These are phyloP conservation scores for Prionace glauca DNA, from an alignment of 2,797 vertebrate genomes.

Conservation along the genomic window DNA sequence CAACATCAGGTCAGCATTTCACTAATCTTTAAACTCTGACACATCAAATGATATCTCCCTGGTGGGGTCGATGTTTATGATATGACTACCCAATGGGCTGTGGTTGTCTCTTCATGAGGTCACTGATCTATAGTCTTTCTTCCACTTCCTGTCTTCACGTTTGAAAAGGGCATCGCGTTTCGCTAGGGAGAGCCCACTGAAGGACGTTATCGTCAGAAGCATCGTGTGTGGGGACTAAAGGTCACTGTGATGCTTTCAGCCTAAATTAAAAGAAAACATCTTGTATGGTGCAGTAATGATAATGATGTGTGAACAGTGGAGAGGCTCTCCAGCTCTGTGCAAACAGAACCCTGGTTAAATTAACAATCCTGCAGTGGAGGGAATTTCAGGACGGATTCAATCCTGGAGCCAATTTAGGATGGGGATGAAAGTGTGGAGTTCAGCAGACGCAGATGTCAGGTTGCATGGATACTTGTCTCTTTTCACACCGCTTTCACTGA, in stretches of 20 bases:
- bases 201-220: neutral
- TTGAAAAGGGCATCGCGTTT: neutral
- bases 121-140: neutral
- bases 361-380: slow-evolving; percentile 9
- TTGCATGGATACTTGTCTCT: neutral
- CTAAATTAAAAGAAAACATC: slow-evolving; percentile 33
- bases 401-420: neutral
- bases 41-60: neutral
- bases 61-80: neutral
- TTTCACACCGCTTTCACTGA: neutral
- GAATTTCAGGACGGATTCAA: neutral
- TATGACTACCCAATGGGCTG: neutral
- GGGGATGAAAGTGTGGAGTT: neutral
- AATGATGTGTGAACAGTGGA: neutral
- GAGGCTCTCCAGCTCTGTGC: neutral
- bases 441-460: neutral
- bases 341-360: slow-evolving; percentile 20
- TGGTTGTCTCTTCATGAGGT: neutral
- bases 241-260: neutral
- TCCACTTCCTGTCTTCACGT: neutral
- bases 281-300: neutral
- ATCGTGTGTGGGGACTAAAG: slow-evolving; percentile 19
- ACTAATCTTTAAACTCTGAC: neutral
- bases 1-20: neutral
- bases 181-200: neutral